A percentile compares a stretch with the other conserved stretches of the same genome.
Conservation (phyloP, 2,888 invertebrate genomes). For the Pheosia gnoma region DNA sequence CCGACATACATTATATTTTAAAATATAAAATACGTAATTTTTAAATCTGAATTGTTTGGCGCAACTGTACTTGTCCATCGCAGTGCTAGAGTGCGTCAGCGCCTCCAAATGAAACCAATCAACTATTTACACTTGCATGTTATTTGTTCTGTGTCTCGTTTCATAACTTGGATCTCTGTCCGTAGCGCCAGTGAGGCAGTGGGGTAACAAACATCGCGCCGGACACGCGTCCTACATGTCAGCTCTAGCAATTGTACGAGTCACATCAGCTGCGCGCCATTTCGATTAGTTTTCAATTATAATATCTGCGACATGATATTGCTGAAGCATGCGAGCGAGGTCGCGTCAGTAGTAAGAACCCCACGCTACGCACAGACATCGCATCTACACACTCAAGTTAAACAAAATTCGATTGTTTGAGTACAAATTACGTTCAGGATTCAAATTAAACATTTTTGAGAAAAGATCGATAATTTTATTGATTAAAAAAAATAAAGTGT, state of each 20-base stretch:
- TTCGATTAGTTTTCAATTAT: neutral
- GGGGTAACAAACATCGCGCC: neutral
- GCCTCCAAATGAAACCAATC: slow-evolving; percentile 27
- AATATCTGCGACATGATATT: neutral
- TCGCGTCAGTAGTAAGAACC: neutral
- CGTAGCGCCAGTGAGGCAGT: neutral
- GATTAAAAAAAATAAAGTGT: slow-evolving; percentile 40
- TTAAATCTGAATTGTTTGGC: slow-evolving; percentile 35
- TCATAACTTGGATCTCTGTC: slow-evolving; percentile 3
- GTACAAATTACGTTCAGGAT: slow-evolving; percentile 8
- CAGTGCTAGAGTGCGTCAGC: slow-evolving; percentile 19
- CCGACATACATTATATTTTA: slow-evolving; percentile 41
- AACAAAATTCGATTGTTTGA: slow-evolving; percentile 7
- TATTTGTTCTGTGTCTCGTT: slow-evolving; percentile 25
- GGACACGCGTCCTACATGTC: neutral
- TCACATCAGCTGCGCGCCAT: neutral
- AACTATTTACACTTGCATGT: slow-evolving; percentile 46
- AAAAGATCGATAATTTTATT: slow-evolving; percentile 40
- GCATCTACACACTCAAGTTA: slow-evolving; percentile 15
- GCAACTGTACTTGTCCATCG: slow-evolving; percentile 30
- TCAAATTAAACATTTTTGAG: slow-evolving; percentile 32
- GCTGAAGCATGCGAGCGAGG: neutral
- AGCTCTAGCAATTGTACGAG: neutral
- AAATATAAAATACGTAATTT: slow-evolving; percentile 52
- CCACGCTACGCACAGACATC: slow-evolving; percentile 5